These are phyloP conservation scores for Thunnus thynnus DNA, from an alignment of 2,113 vertebrate species.

Conservation along the genomic window DNA sequence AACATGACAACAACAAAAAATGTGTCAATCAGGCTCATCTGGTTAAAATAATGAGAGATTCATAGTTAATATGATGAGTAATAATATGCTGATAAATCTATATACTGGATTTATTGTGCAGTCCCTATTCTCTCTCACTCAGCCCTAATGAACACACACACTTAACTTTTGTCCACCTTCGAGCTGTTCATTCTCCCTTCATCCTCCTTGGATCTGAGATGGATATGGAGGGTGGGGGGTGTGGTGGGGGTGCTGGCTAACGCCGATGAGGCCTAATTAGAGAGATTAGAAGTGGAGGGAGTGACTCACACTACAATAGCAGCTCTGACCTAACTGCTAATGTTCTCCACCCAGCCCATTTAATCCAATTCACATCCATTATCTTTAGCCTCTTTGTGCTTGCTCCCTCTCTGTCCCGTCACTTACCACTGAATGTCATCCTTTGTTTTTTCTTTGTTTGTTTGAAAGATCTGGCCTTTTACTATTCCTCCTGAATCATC, in stretches of 20 bases:
- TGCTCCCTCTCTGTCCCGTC: conserved; percentile 48
- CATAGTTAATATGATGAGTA: not conserved
- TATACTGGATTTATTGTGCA: conserved; percentile 12
- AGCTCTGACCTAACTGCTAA: conserved; percentile 80
- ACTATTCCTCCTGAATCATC: not conserved
- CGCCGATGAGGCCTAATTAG: conserved; percentile 79
- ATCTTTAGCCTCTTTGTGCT: conserved; percentile 71
- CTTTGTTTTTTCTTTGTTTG: conserved; percentile 35
- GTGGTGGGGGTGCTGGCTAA: conserved; percentile 39
- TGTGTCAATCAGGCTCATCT: not conserved
- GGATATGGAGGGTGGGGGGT: conserved; percentile 12
- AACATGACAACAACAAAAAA: too few species aligned
- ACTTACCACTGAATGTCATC: conserved; percentile 67
- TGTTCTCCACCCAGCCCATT: conserved; percentile 78
- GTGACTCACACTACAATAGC: conserved; percentile 77
- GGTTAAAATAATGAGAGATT: not conserved
- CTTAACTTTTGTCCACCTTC: not conserved
- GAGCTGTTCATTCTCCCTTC: not conserved
- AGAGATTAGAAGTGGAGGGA: conserved; percentile 78
- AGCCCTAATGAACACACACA: conserved; percentile 14
- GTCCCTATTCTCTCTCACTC: not conserved
- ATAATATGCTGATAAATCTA: not conserved
- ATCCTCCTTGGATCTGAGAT: conserved; percentile 32
- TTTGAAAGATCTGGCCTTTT: conserved; percentile 22
- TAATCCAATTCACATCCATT: conserved; percentile 81